Evolutionary conservation across 2,888 invertebrate species (phyloP).

Genomic region (Meghimatium bilineatum): DNA sequence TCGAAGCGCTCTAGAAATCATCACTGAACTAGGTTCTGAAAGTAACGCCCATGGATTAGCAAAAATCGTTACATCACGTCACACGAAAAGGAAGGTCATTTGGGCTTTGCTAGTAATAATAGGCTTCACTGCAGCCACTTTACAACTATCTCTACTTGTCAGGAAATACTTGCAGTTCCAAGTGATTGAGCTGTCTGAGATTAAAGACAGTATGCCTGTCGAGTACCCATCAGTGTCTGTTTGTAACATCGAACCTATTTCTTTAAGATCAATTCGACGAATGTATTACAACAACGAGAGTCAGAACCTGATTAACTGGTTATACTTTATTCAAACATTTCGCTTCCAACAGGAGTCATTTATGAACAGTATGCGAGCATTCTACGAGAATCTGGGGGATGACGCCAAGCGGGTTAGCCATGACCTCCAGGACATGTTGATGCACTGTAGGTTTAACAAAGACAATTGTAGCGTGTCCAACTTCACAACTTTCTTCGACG

Average conservation of each 20-base stretch:
- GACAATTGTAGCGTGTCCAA: conserved; percentile 62
- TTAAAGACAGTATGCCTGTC: conserved; percentile 72
- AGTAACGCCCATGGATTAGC: conserved; percentile 72
- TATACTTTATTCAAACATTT: conserved; percentile 26
- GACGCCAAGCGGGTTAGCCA: conserved; percentile 68
- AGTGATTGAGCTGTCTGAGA: conserved; percentile 70
- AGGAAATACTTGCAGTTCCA: conserved; percentile 68
- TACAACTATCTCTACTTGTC: conserved; percentile 69
- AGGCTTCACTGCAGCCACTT: conserved; percentile 70
- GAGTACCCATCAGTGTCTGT: conserved; percentile 72
- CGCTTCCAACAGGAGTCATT: conserved; percentile 43
- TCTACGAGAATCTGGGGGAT: conserved; percentile 70
- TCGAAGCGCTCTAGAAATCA: conserved; percentile 59
- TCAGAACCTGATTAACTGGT: conserved; percentile 20
- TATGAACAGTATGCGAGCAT: conserved; percentile 59
- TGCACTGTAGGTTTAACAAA: conserved; percentile 69
- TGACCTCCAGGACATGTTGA: conserved; percentile 65
- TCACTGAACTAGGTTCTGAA: conserved; percentile 69
- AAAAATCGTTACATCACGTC: conserved; percentile 65
- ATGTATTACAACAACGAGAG: not conserved
- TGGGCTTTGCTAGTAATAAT: conserved; percentile 71
- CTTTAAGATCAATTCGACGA: conserved; percentile 62
- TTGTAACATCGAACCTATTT: conserved; percentile 72
- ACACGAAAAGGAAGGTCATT: conserved; percentile 69
- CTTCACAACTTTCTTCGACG: conserved; percentile 68